Base-by-base conservation (phyloP, 2,113 vertebrate genomes). In the Notothenia coriiceps region DNA sequence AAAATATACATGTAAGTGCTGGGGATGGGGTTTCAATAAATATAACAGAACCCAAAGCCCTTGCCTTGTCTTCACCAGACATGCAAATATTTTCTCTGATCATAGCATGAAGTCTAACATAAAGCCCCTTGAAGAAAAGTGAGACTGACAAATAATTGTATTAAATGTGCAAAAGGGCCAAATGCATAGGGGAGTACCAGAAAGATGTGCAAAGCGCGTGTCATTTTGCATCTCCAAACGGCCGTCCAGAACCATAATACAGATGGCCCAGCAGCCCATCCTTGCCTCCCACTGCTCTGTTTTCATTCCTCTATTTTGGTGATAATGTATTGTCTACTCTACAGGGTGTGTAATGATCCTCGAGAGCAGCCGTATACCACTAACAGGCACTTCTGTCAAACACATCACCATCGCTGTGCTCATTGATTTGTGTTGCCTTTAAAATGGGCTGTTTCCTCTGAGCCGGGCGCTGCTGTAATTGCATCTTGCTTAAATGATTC, bases 361-460 rank as follows among this genome's bases (percentile, higher is more conserved):
- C 91, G 93, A 91, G 96, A 94, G 70, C 93, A 90, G 95, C 95
- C 93, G 91, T 96, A 95, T 96, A 92, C 87, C 88, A 86, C 75
- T 96, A 97, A 97, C 96, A 96, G 97, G 95, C 94, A 77, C 94
- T 96, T 96, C 96, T 96, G 96, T 98, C 98, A 97, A 93, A 97
- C 96, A 96, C 96, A 95, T 96, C 79, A 95, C 96, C 95, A 96
- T 96, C 94, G 47, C 95, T 93, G 87, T 87, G 94, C 93, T 95
- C 96, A 97, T 97, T 97, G 98, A 99, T 99, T 98, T 97, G 96
- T 97, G 96, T 94, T 96, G 95, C 91, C 91, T 96, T 96, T 96
- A 93, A 95, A 97, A 97, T 95, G 94, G 96, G 93, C 96, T 90
- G 93, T 93, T 95, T 96, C 96, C 96, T 95, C 95, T 92, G 92